Base-by-base conservation (phyloP, 1,140 invertebrate genomes). In the Pomacea maculata region DNA sequence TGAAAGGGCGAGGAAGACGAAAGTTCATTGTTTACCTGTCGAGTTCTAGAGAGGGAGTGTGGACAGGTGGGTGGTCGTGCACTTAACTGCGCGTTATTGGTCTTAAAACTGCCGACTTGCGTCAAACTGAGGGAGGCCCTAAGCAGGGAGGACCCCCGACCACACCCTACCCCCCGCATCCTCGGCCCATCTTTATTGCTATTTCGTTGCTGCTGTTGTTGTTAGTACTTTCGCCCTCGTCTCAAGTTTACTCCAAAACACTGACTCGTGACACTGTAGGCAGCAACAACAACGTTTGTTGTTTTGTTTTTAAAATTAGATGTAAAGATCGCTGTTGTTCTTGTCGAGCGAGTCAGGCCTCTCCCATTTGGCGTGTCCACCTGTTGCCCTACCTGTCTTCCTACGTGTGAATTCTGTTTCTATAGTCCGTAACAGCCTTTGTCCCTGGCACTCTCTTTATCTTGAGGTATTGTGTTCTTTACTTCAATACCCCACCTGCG, bases 351-450 rank as follows among this genome's bases (percentile, higher is more conserved):
- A 15, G n/a, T 45, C 7, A n/a, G 25, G 14, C 63, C 75, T 76
- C 75, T 76, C 75, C 63, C 75, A 57, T 1, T 76, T 11, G 55
- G 52, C 63, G 52, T 76, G 14, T 76, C 54, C 63, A 52, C 61
- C 54, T 61, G 52, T 76, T 25, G 55, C 54, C 6, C 54, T 76
- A 52, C n/a, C 75, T 76, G 52, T 14, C 75, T 8, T 52, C n/a
- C 73, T 75, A 25, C 54, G 10, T 75, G 25, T 75, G 25, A 8
- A n/a, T 71, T 12, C 45, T 2, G 25, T 12, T 71, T n/a, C 45
- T 1, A 14, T 14, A 14, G 15, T 25, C 25, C 0, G 25, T 25
- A 0, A 25, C 25, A 25, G 14, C 29, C 25, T 29, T 7, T 73
- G 17, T 45, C 45, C 15, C 34, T 45, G 17, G 17, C 4, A 19